These are phyloP conservation scores for Zoanthus gigantus DNA, from an alignment of 92 coral and sea anemone species.

Conservation along the genomic window DNA sequence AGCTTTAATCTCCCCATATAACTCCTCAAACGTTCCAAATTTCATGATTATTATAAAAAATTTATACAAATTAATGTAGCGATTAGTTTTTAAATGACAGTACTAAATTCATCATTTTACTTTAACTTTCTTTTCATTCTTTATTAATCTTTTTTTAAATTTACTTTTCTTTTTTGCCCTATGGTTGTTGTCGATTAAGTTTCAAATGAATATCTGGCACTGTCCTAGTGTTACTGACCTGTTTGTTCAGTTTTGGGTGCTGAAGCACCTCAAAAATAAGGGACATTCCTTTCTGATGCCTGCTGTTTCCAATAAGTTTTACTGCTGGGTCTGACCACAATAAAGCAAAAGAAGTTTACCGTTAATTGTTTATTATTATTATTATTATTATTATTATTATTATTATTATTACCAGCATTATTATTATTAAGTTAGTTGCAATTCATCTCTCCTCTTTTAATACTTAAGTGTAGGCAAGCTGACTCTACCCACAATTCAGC, in stretches of 20 bases:
- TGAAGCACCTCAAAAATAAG: slow-evolving; percentile 89
- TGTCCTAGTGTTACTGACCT: slow-evolving; percentile 57
- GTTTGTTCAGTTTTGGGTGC: slow-evolving; percentile 91
- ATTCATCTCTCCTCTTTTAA: background rate
- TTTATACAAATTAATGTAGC: no score
- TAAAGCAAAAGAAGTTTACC: background rate
- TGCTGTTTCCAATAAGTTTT: slow-evolving; percentile 76
- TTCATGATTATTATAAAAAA: no score
- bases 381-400: background rate
- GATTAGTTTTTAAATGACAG: no score
- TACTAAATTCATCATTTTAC: no score
- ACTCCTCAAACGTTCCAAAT: no score
- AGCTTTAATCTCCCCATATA: no score
- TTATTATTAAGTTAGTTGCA: no score
- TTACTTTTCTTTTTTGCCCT: no score
- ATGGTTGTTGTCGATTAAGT: no score
- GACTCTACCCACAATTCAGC: no score
- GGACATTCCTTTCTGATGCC: slow-evolving; percentile 80
- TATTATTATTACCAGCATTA: no score
- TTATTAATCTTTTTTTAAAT: background rate
- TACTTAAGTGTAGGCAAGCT: background rate
- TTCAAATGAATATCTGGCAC: no score
- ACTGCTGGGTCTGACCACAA: slow-evolving; percentile 67
- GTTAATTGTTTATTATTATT: background rate
- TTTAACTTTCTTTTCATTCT: background rate